A percentile compares a stretch with the other conserved stretches of the same genome.
Conservation (phyloP, 2,797 vertebrate genomes). For the Arnoldichthys spilopterus region DNA sequence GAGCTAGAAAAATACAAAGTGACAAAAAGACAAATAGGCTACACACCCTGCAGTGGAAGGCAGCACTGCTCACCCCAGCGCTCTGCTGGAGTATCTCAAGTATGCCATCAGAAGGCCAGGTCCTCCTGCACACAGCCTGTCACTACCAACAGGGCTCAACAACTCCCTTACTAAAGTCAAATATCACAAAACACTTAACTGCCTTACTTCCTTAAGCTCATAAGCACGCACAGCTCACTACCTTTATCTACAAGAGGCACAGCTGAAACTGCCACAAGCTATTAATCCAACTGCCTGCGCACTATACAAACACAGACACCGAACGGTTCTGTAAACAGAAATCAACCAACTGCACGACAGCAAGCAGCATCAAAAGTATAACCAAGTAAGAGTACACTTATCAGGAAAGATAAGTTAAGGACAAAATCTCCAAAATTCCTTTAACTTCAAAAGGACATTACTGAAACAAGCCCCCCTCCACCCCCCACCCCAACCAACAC, state of each 20-base stretch:
- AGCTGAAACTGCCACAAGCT: background rate
- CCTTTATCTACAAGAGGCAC: background rate
- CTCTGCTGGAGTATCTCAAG: background rate
- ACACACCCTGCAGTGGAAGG: slow-evolving; percentile 1
- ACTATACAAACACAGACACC: slow-evolving; percentile 41
- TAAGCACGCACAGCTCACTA: background rate
- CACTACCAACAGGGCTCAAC: slow-evolving; percentile 27
- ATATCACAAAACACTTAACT: slow-evolving; percentile 1
- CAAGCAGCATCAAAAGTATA: slow-evolving; percentile 11
- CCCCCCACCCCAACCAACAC: no score
- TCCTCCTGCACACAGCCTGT: slow-evolving; percentile 19
- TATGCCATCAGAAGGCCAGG: background rate
- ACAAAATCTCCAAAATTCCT: no score
- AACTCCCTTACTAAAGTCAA: background rate
- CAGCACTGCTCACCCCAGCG: slow-evolving; percentile 4
- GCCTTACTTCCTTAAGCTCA: background rate
- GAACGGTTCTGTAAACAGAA: slow-evolving; percentile 26
- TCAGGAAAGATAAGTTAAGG: background rate
- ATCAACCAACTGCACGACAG: slow-evolving; percentile 35
- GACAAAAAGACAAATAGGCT: background rate
- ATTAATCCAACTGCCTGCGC: background rate
- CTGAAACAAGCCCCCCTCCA: background rate
- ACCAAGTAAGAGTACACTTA: background rate
- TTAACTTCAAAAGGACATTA: background rate
- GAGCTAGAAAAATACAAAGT: background rate